These are phyloP conservation scores for Melopsittacus undulatus DNA, from an alignment of 2,797 vertebrate genomes.

Conservation along the genomic window DNA sequence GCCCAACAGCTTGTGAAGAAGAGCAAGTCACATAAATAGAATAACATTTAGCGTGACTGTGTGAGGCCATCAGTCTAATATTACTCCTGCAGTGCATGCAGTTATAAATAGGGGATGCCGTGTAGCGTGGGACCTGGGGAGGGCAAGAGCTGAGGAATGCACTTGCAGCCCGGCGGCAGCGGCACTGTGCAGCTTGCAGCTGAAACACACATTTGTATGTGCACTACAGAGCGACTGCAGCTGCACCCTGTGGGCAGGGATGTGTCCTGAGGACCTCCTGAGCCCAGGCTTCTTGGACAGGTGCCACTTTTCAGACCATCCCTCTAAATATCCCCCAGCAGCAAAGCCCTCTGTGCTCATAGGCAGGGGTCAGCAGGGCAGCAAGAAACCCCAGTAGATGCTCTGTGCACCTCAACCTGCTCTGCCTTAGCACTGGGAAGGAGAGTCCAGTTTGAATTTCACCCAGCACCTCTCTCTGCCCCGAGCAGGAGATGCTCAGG, in stretches of 20 bases:
- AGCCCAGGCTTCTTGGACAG: neutral
- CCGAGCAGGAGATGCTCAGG: neutral
- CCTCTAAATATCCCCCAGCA: neutral
- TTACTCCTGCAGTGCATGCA: neutral
- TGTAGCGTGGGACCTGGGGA: neutral
- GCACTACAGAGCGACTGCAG: neutral
- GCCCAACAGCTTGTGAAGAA: slow-evolving; percentile 13
- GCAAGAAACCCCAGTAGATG: neutral
- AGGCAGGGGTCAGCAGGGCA: neutral
- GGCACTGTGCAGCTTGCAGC: neutral
- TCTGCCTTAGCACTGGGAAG: neutral
- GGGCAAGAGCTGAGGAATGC: neutral
- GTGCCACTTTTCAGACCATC: neutral
- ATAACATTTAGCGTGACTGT: neutral
- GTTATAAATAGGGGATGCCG: slow-evolving; percentile 52
- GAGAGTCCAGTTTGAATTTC: neutral
- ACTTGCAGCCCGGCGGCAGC: neutral
- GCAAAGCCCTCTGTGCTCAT: neutral
- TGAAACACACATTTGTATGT: neutral
- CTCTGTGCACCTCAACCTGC: accelerated
- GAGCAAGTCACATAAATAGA: slow-evolving; percentile 29
- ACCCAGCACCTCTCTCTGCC: neutral
- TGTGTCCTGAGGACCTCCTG: neutral
- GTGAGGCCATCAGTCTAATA: slow-evolving; percentile 9
- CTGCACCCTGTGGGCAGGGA: neutral